Evolutionary conservation across 2,888 invertebrate species (phyloP).

Genomic region (Zhuqinia jingwanae): DNA sequence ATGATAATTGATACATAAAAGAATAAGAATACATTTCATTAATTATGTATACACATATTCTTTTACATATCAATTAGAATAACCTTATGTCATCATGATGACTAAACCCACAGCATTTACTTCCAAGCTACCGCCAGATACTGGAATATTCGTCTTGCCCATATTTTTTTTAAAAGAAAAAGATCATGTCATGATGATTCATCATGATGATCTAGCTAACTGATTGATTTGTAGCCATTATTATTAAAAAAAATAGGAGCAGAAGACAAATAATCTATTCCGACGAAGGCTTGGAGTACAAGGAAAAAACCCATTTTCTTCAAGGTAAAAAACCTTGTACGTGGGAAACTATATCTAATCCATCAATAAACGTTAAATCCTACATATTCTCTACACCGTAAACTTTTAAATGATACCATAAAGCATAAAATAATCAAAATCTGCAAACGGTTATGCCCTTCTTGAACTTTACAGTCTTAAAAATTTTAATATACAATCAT

Average conservation of each 20-base stretch:
- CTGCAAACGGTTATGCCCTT: not conserved
- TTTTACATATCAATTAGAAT: no score
- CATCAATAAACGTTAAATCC: not conserved
- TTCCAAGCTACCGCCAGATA: slow-evolving; percentile 64
- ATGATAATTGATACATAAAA: no score
- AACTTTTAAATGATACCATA: not conserved
- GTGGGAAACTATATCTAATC: slow-evolving; percentile 56
- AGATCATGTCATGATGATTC: no score
- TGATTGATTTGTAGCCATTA: no score
- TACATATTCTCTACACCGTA: not conserved
- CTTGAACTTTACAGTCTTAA: no score
- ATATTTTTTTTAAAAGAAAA: not conserved
- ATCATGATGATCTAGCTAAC: no score
- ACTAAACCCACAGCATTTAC: slow-evolving; percentile 76
- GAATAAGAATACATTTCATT: no score
- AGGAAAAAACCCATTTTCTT: slow-evolving; percentile 77
- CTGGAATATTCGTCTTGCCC: not conserved
- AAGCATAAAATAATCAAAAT: no score
- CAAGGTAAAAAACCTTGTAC: slow-evolving; percentile 79
- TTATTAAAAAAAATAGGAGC: no score
- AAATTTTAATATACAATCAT: not conserved
- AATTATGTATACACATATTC: no score
- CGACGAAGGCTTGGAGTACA: slow-evolving; percentile 73
- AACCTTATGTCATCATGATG: not conserved
- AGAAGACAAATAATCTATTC: not conserved